Base-by-base conservation (phyloP, 2,797 vertebrate species). In the Australoheros facetus region DNA sequence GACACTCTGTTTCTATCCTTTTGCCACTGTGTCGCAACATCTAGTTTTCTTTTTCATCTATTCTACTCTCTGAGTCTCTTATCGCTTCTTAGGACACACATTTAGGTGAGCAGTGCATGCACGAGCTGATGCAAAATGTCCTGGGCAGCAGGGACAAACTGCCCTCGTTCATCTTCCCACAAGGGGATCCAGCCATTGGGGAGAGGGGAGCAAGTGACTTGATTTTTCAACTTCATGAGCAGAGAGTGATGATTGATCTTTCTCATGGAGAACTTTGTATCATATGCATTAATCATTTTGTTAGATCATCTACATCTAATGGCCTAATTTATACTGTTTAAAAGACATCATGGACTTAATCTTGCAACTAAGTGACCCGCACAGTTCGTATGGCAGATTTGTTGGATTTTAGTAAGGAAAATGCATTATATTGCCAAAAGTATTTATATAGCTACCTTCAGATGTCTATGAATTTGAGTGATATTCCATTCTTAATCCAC, bases 111-210 rank as follows among this genome's bases (percentile, higher is more conserved):
- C 75, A 39, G 69, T 72, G 55, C 32, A 39, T 77, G 73, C 32
- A 32, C 21, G 23, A 57, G 57, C 76, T 83, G 83, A 79, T 87
- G 86, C 77, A 90, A 89, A 90, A 83, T 73, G 82, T 88, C 77
- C 78, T 37, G 85, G 79, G 86, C 76, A 89, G 86, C 60, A 39
- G 88, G 89, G 80, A 92, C 90, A 89, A 83, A 85, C 86, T 85
- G 84, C 81, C 85, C 88, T 88, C 88, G 88, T 94, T 90, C 87
- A 89, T 94, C 91, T 91, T 90, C 84, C 80, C 89, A 77, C 82
- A 79, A 83, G 84, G 89, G 85, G 59, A 79, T 64, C 87, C 80
- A 86, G 91, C 82, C 83, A 83, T 86, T 23, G 73, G 82, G 75
- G 73, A 77, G 84, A 78, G 51, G 45, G 17, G 75, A 73, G 77